phyloP scores from a whole-genome alignment of 92 coral and sea anemone genomes.

The Porites rus region DNA sequence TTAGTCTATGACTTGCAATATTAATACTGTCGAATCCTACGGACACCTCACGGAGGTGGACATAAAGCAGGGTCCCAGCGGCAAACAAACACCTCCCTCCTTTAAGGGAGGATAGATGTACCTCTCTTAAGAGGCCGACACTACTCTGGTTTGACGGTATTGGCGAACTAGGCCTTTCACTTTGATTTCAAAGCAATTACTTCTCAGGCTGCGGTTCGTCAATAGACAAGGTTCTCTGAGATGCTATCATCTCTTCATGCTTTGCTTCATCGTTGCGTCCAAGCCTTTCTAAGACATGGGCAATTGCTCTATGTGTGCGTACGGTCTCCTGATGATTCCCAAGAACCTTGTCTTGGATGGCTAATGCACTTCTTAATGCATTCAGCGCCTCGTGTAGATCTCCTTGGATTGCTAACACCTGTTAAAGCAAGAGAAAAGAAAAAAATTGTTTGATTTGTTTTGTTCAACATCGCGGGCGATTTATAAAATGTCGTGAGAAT shows the following conservation, averaged over 20 bases:
- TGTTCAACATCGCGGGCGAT: too few relatives aligned
- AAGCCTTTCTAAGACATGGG: slow-evolving; percentile 67
- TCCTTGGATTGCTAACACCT: slow-evolving; percentile 59
- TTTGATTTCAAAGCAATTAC: not conserved
- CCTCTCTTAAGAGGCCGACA: too few relatives aligned
- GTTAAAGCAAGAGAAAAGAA: not conserved
- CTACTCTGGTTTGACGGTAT: too few relatives aligned
- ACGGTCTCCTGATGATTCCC: slow-evolving; percentile 87
- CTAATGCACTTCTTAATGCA: slow-evolving; percentile 80
- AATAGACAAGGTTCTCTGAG: slow-evolving; percentile 46
- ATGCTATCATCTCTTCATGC: slow-evolving; percentile 71
- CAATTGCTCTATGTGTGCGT: slow-evolving; percentile 70
- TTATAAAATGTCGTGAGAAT: not conserved
- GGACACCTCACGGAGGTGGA: too few relatives aligned
- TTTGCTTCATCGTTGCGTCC: slow-evolving; percentile 85
- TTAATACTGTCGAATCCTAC: too few relatives aligned
- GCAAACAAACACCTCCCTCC: too few relatives aligned
- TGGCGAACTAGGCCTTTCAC: not conserved
- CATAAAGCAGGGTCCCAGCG: too few relatives aligned
- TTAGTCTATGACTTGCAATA: too few relatives aligned
- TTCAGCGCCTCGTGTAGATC: slow-evolving; percentile 79
- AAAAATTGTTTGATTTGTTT: not conserved
- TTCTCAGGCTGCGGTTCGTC: slow-evolving; percentile 61
- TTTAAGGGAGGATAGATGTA: too few relatives aligned
- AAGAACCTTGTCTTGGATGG: slow-evolving; percentile 83